These are phyloP conservation scores for Okapia johnstoni DNA, from an alignment of 2,113 vertebrate species.

Conservation along the genomic window DNA sequence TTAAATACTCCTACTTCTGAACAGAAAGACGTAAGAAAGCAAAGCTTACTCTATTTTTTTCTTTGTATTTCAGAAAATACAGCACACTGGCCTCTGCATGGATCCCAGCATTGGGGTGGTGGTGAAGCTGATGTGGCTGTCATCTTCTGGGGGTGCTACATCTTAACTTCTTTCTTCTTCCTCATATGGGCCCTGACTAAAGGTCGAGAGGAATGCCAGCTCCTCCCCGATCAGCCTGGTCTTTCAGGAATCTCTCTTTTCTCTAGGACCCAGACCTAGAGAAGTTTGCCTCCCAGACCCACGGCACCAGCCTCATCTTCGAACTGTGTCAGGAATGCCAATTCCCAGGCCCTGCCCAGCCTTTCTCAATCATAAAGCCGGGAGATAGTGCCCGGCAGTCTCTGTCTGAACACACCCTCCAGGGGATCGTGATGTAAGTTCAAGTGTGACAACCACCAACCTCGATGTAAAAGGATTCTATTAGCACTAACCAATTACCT, in stretches of 20 bases:
- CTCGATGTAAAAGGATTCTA: not conserved
- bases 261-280: not conserved
- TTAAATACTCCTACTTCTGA: not conserved
- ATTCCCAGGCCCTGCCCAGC: constrained; percentile 21
- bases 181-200: not conserved
- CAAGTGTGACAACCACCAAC: not conserved
- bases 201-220: not conserved
- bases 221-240: not conserved
- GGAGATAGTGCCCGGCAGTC: not conserved
- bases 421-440: not conserved
- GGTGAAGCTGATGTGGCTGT: not conserved
- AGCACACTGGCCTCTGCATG: not conserved
- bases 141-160: not conserved
- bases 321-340: not conserved
- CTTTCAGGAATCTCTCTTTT: not conserved
- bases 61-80: constrained; percentile 36
- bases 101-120: not conserved
- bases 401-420: constrained; percentile 24
- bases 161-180: not conserved
- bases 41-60: not conserved
- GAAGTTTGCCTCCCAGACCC: not conserved
- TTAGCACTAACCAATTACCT: not conserved
- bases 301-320: not conserved
- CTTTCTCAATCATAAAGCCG: constrained; percentile 56
- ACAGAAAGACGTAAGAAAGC: not conserved